Evolutionary conservation across 2,797 vertebrate genomes (phyloP).

Genomic region (Pantherophis vulpinus): DNA sequence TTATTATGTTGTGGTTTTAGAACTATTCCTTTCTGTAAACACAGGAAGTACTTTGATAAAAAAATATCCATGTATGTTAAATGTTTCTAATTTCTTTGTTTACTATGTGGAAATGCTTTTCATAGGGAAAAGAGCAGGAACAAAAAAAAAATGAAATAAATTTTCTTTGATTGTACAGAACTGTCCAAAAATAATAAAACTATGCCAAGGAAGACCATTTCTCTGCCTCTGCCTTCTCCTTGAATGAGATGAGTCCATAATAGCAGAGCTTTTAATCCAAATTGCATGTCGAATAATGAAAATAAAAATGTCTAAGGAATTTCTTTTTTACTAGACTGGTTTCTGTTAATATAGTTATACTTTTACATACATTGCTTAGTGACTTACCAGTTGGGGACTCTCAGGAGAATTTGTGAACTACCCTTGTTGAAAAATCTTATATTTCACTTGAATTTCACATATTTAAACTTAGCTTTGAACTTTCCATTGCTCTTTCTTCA

Average conservation of each 20-base stretch:
- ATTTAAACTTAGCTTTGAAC: neutral
- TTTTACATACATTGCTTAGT: neutral
- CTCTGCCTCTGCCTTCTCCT: neutral
- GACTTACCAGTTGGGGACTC: neutral
- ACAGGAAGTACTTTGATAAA: conserved; percentile 13
- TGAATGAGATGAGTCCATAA: neutral
- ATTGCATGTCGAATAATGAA: neutral
- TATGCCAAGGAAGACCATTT: neutral
- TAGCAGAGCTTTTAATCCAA: neutral
- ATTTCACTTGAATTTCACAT: neutral
- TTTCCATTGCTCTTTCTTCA: neutral
- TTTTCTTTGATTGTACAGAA: neutral
- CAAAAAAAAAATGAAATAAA: neutral
- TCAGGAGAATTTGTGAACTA: neutral
- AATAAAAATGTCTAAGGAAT: neutral
- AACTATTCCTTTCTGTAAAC: neutral
- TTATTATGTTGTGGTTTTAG: neutral
- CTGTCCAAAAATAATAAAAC: neutral
- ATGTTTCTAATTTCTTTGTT: conserved; percentile 9
- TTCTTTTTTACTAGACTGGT: neutral
- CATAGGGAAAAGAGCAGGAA: neutral
- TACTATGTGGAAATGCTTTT: neutral
- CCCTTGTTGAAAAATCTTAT: neutral
- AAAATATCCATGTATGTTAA: conserved; percentile 2
- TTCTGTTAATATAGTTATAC: neutral